phyloP scores from a whole-genome alignment of 2,888 invertebrate genomes.

The Catocala fraxini region DNA sequence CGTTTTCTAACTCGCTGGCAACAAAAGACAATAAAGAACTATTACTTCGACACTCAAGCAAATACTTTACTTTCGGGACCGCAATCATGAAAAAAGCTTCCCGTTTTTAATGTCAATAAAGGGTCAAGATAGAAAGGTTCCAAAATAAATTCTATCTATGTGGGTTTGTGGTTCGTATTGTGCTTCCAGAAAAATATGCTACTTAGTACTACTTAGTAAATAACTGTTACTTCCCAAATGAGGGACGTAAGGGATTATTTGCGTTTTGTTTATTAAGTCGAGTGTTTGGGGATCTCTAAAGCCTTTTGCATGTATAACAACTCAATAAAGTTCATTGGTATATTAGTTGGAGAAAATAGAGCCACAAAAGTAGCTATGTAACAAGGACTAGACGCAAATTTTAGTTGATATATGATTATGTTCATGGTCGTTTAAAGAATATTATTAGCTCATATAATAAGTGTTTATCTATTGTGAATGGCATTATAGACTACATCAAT shows the following conservation, averaged over 20 bases:
- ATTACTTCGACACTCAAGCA: slow-evolving; percentile 32
- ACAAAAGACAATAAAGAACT: slow-evolving; percentile 33
- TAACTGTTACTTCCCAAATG: slow-evolving; percentile 26
- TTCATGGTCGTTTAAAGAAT: too few species aligned
- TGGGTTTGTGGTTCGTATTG: slow-evolving; percentile 28
- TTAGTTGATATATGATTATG: too few species aligned
- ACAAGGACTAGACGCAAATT: neutral
- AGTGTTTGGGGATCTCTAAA: slow-evolving; percentile 7
- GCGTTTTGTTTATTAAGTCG: slow-evolving; percentile 32
- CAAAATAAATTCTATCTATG: slow-evolving; percentile 41
- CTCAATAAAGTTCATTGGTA: slow-evolving; percentile 13
- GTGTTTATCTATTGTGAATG: too few species aligned
- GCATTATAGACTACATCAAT: too few species aligned
- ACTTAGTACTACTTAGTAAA: slow-evolving; percentile 44
- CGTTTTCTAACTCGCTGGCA: neutral
- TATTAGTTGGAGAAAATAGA: neutral
- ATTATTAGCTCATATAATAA: too few species aligned
- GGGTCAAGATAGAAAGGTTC: slow-evolving; percentile 37
- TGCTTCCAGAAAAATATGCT: slow-evolving; percentile 30
- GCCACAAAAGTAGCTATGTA: neutral
- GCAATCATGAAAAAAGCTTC: slow-evolving; percentile 47
- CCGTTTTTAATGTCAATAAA: slow-evolving; percentile 48
- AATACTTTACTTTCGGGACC: slow-evolving; percentile 38
- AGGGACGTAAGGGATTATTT: slow-evolving; percentile 19
- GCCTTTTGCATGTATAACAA: slow-evolving; percentile 14